Base-by-base conservation (phyloP, 2,888 invertebrate genomes). In the Limnephilus rhombicus region DNA sequence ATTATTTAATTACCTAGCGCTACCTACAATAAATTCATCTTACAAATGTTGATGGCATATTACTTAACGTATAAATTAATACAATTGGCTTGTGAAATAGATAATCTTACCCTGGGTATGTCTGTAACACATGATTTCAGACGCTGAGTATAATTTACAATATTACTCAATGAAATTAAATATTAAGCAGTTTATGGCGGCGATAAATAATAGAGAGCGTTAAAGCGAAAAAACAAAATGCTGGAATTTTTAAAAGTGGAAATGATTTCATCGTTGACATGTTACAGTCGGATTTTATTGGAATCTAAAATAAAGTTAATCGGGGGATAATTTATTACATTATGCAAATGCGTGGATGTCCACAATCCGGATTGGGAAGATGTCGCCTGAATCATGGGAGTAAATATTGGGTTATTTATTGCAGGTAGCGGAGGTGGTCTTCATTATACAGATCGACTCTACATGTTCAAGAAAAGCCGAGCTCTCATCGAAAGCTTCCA, bases 191-290 rank as follows among this genome's bases (percentile, higher is more conserved):
- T 89, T 68, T 89, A 89, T 80, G 41, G 80, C 80, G 88, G 34
- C n/a, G 3, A 80, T 89, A 89, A 89, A 89, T 89, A 89, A 80
- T 80, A 80, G 34, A 89, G 80, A 80, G 15, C 88, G 80, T 37
- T 89, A 89, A 89, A 89, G 88, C 88, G 88, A 89, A 89, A 80
- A 41, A 80, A 34, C 88, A 80, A 89, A 89, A 89, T 89, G 88
- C n/a, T 29, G 80, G 85, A 53, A 85, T 90, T 90, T 90, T 88
- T 91, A 91, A 89, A 91, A 91, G 85, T 91, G 83, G 91, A 83
- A 91, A 91, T 91, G 91, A 89, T 91, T 91, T 91, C 91, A 89
- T 85, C 89, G 91, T 91, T 91, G 91, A 83, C 91, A 91, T 89
- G 81, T 91, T 88, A 91, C 89, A 89, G 89, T 80, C 85, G 86